Conservation (phyloP, 1,140 invertebrate genomes). For the Hypsibius dujardini region DNA sequence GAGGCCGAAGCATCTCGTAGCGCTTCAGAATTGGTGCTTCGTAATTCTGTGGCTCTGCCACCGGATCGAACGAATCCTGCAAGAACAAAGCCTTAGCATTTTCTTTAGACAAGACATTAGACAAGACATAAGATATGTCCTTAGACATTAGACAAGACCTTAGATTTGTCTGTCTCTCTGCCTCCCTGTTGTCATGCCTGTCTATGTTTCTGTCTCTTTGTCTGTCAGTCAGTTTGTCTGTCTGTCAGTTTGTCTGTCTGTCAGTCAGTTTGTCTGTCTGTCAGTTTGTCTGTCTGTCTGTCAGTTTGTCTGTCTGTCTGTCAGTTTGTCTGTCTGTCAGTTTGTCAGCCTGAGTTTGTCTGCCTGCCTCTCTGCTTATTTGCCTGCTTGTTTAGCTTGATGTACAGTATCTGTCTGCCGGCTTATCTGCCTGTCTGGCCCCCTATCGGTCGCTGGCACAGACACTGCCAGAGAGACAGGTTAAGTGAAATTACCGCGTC, state of each 20-base stretch:
- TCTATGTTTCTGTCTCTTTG: too few species aligned
- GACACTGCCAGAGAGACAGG: not conserved
- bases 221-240: too few species aligned
- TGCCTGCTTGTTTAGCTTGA: too few species aligned
- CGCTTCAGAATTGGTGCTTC: not conserved
- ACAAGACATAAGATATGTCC: not conserved
- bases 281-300: too few species aligned
- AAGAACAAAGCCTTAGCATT: not conserved
- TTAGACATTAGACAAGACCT: too few species aligned
- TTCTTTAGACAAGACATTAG: not conserved
- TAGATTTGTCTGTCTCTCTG: too few species aligned
- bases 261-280: too few species aligned
- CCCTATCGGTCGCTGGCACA: too few species aligned
- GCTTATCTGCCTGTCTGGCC: too few species aligned
- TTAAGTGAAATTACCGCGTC: not conserved
- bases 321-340: not conserved
- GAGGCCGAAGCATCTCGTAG: not conserved
- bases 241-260: too few species aligned
- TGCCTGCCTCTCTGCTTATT: not conserved
- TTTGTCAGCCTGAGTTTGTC: not conserved
- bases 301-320: not conserved
- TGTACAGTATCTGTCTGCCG: too few species aligned
- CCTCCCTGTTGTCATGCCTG: too few species aligned
- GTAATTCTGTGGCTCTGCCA: not conserved
- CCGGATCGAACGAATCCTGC: not conserved